Evolutionary conservation across 2,888 invertebrate species (phyloP), one percentile per base, ranked within the genome.

Genomic region (Myopa tessellatipennis): DNA sequence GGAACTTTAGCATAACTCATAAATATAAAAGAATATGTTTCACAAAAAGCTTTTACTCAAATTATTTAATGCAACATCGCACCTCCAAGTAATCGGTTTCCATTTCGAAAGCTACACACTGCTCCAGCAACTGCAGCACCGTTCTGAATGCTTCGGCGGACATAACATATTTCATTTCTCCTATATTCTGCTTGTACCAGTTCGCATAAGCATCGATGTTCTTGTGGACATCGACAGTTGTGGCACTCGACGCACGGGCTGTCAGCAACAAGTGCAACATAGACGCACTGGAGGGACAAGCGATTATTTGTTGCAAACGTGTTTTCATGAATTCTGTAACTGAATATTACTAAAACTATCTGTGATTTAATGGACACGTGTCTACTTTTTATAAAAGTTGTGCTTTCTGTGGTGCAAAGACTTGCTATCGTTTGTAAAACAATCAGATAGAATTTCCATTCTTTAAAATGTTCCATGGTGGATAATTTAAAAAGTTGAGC

Each of bases 111-210:
- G 80, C 77, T 16, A 88, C 79, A n/a, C 85, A 82, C 52, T 86
- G 83, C 8, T 85, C 82, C 36, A 89, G 74, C 63, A 86, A 78
- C 4, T 79, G 77, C 4, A 89, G 78, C 14, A 85, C 76, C 14
- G 81, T 77, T 78, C 86, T 85, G 77, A 89, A 89, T 71, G 85
- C 84, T 14, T 84, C 85, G 0, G 79, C 38, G 14, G 82, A 83
- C 2, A 88, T 77, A 4, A 81, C 73, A 76, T 85, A 86, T 36
- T 87, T 87, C 87, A 89, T 88, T 81, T 89, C 88, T 0, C 86
- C 86, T 55, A 89, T 85, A 58, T 87, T 82, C 26, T 84, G 84
- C 58, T 88, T 89, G 71, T 88, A 89, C 89, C 89, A 89, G 38
- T 84, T 83, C 5, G 86, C 85, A 79, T 88, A 88, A 36, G 84